Evolutionary conservation across 2,888 invertebrate genomes (phyloP).

Genomic region (Sesia apiformis): DNA sequence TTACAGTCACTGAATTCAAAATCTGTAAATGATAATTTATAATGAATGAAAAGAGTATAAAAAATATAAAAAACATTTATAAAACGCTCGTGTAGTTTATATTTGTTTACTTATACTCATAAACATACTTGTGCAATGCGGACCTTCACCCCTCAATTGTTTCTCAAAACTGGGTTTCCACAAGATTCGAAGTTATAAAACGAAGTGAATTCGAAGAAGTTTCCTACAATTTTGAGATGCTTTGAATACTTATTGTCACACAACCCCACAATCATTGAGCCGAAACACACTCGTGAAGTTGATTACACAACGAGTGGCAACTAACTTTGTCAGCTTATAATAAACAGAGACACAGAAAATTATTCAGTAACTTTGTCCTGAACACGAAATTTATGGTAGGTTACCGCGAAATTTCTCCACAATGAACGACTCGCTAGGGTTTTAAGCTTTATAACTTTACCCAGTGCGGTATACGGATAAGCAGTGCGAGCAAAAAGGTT

Average conservation of each 20-base stretch:
- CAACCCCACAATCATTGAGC: conserved; percentile 26
- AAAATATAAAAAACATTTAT: too few relatives aligned
- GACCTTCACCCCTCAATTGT: too few relatives aligned
- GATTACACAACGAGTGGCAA: conserved; percentile 54
- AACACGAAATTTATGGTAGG: conserved; percentile 67
- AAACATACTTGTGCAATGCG: too few relatives aligned
- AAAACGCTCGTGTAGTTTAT: too few relatives aligned
- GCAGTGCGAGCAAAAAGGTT: conserved; percentile 19
- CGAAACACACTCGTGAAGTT: conserved; percentile 46
- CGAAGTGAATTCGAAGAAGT: not conserved
- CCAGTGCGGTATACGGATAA: conserved; percentile 37
- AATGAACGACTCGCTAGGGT: conserved; percentile 65
- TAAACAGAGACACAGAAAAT: conserved; percentile 71
- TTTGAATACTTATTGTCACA: not conserved
- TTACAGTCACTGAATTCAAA: too few relatives aligned
- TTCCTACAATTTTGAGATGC: not conserved
- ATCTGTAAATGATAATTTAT: too few relatives aligned
- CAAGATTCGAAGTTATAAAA: not conserved
- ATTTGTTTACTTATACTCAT: too few relatives aligned
- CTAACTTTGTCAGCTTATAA: conserved; percentile 62
- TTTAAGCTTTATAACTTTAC: conserved; percentile 53
- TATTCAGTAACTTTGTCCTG: conserved; percentile 66
- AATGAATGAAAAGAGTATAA: too few relatives aligned
- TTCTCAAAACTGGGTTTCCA: not conserved
- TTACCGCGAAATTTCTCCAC: conserved; percentile 64